Evolutionary conservation across 1,140 invertebrate genomes (phyloP), one percentile per base, ranked within the genome.

Genomic region (Amphibalanus amphitrite): DNA sequence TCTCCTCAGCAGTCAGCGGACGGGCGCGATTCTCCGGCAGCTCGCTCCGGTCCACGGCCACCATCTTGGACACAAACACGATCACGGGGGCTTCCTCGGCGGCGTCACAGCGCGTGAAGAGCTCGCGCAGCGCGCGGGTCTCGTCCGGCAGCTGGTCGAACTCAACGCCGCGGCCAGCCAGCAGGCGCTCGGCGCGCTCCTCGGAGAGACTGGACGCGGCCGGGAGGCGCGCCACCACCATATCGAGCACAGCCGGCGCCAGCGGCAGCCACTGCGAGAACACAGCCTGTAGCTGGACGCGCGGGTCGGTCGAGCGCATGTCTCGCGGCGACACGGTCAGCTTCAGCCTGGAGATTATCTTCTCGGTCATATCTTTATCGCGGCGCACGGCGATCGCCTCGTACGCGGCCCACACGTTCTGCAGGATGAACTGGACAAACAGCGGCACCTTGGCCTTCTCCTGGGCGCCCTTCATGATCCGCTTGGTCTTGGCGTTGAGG

Each of bases 361-460:
- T 85, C 23, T 86, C 83, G 1, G 91, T 82, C 82, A 90, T 91
- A 28, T 88, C 87, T 78, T 89, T 90, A 75, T 97, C 93, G 83
- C 84, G 77, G 1, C 88, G 81, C 69, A 88, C 77, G 40, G 85
- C 82, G 72, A 95, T 84, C 10, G 87, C 90, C 71, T 97, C 90
- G 80, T 98, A 97, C 47, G 98, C 80, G 73, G 87, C 84, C 90
- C 95, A 97, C 47, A 99, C 84, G 75, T 96, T 97, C 76, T 98
- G 93, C 70, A 99, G 81, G 70, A 98, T 88, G 69, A 99, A 84
- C 80, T 97, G 92, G 20, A 97, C 94, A 83, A 98, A 99, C 73
- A 99, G 81, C 0, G 96, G 92, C 76, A 93, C 94, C 79, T 98
- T 98, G 0, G 90, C 92, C 79, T 95, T 97, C 76, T 89, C 90